Conservation (phyloP, 2,888 invertebrate species). For the Drosophila cracens region DNA sequence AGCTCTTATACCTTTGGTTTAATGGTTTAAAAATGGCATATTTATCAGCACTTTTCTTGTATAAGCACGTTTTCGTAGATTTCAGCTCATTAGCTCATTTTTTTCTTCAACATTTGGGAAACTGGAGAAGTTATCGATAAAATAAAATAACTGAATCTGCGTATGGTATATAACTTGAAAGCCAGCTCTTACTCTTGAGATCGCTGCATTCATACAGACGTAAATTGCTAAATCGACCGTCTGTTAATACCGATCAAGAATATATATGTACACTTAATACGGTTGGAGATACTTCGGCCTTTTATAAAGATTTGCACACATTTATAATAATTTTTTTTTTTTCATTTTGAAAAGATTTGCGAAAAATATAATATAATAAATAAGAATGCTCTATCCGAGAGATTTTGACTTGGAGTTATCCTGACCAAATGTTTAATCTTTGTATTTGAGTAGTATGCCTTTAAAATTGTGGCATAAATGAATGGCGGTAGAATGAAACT, state of each 20-base stretch:
- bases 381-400: background rate
- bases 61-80: background rate
- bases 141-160: background rate
- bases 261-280: background rate
- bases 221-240: background rate
- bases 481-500: background rate
- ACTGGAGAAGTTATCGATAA: background rate
- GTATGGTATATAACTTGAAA: background rate
- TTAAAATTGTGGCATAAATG: background rate
- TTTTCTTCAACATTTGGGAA: background rate
- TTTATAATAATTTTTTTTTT: background rate
- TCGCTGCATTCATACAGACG: background rate
- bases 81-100: background rate
- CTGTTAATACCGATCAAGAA: background rate
- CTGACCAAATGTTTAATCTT: background rate
- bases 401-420: background rate
- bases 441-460: background rate
- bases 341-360: background rate
- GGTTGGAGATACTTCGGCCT: background rate
- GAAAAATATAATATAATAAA: background rate
- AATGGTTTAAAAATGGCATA: background rate
- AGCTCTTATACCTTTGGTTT: background rate
- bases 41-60: background rate
- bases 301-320: constrained; percentile 1
- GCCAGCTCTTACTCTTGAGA: background rate